phyloP scores from a whole-genome alignment of 1,140 invertebrate genomes.

The Polypedilum pembai region DNA sequence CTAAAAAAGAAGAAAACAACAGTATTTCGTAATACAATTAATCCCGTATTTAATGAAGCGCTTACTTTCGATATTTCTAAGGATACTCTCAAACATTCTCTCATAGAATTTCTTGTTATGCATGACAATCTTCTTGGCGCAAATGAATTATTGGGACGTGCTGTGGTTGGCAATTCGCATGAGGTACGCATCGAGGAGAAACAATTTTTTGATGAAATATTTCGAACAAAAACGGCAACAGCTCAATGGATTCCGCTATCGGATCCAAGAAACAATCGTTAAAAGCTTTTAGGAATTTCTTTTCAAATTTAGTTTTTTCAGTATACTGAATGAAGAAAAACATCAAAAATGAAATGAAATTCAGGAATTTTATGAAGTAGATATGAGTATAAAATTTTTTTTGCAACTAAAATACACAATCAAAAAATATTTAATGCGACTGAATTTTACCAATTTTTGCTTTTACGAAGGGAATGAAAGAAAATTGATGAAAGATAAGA shows the following conservation, averaged over 20 bases:
- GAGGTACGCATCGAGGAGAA: conserved; percentile 45
- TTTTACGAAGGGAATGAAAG: not conserved
- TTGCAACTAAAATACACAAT: too few relatives aligned
- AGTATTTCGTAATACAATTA: conserved; percentile 73
- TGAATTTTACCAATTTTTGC: not conserved
- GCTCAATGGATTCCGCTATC: conserved; percentile 50
- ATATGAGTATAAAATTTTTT: not conserved
- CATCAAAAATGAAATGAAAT: not conserved
- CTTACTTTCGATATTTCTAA: conserved; percentile 70
- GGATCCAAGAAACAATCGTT: conserved; percentile 36
- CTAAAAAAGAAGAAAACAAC: conserved; percentile 87
- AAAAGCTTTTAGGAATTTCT: not conserved
- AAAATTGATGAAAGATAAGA: too few relatives aligned
- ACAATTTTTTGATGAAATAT: conserved; percentile 49
- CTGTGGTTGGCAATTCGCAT: conserved; percentile 45
- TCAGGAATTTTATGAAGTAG: conserved; percentile 15
- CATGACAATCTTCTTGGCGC: conserved; percentile 48
- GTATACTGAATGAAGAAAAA: not conserved
- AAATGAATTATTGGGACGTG: conserved; percentile 48
- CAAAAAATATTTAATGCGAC: not conserved
- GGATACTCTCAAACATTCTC: conserved; percentile 48
- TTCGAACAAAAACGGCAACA: conserved; percentile 50
- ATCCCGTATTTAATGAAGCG: conserved; percentile 82
- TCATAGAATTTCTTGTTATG: conserved; percentile 48
- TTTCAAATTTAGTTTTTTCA: not conserved